phyloP scores from a whole-genome alignment of 1,140 invertebrate genomes.

The Papilio machaon region DNA sequence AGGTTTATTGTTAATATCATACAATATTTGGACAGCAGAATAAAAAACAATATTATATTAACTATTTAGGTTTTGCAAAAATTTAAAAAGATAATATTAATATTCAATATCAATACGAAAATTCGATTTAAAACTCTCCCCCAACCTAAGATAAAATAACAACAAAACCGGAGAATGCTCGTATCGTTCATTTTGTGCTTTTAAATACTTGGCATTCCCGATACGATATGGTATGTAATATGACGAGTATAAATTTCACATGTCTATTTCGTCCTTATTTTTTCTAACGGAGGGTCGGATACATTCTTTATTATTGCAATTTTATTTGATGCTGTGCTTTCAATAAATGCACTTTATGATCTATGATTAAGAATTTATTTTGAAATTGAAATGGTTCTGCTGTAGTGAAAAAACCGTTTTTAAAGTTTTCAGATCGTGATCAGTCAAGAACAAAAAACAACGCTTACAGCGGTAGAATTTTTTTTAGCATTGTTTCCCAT shows the following conservation, averaged over 20 bases:
- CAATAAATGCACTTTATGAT: constrained; percentile 8
- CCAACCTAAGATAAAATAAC: constrained; percentile 56
- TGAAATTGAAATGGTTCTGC: background rate
- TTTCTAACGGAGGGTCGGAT: constrained; percentile 52
- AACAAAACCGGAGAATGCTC: constrained; percentile 51
- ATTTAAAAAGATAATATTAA: background rate
- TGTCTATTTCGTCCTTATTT: constrained; percentile 57
- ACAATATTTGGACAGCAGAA: background rate
- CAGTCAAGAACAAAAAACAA: background rate
- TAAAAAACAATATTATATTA: background rate
- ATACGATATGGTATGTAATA: constrained; percentile 70
- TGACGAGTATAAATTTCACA: constrained; percentile 69
- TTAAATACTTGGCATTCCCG: constrained; percentile 70
- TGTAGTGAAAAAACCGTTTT: background rate
- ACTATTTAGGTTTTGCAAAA: background rate
- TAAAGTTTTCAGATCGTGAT: background rate
- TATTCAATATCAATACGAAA: constrained; percentile 21
- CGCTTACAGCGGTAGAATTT: background rate
- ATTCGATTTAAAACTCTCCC: constrained; percentile 44
- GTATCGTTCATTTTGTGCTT: constrained; percentile 63
- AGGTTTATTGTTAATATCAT: background rate
- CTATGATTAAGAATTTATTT: background rate
- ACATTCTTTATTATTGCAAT: constrained; percentile 29
- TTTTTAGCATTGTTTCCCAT: background rate
- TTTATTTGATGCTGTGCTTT: constrained; percentile 25